Conservation (phyloP, 2,797 vertebrate species). For the Orestias chungarensis region DNA sequence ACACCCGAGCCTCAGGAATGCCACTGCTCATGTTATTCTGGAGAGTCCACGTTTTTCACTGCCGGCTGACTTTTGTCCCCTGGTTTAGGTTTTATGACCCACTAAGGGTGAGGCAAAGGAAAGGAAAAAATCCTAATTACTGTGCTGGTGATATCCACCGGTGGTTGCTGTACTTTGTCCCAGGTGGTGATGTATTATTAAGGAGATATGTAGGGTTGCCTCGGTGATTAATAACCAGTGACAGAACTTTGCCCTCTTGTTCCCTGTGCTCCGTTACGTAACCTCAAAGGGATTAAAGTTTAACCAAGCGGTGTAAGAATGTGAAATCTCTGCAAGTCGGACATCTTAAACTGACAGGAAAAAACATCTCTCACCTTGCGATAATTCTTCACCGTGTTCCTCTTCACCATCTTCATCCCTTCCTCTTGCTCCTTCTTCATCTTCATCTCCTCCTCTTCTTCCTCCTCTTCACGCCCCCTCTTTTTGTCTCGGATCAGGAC, state of each 20-base stretch:
- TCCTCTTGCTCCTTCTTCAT: constrained; percentile 71
- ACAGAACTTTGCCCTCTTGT: constrained; percentile 47
- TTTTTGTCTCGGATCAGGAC: constrained; percentile 74
- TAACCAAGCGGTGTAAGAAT: constrained; percentile 34
- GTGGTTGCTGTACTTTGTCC: constrained; percentile 57
- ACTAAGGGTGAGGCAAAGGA: constrained; percentile 37
- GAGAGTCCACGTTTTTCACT: neutral
- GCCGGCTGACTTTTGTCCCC: neutral
- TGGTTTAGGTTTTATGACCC: neutral
- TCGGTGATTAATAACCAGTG: constrained; percentile 52
- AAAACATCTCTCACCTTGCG: constrained; percentile 72
- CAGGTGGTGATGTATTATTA: constrained; percentile 21
- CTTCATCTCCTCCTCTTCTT: constrained; percentile 63
- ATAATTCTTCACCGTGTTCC: constrained; percentile 71
- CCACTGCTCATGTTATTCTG: constrained; percentile 35
- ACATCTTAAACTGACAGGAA: constrained; percentile 1
- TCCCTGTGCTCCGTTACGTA: constrained; percentile 50
- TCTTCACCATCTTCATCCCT: constrained; percentile 76
- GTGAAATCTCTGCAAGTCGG: constrained; percentile 35
- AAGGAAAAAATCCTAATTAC: constrained; percentile 27
- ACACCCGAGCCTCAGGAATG: constrained; percentile 64
- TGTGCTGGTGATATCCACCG: constrained; percentile 29
- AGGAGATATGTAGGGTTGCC: constrained; percentile 45
- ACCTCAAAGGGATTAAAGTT: constrained; percentile 53
- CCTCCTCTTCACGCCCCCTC: constrained; percentile 63